Percentiles rank a stretch among this genome's conserved stretches.
Evolutionary conservation across 2,113 vertebrate species (phyloP).

Genomic region (Salvelinus sp.): DNA sequence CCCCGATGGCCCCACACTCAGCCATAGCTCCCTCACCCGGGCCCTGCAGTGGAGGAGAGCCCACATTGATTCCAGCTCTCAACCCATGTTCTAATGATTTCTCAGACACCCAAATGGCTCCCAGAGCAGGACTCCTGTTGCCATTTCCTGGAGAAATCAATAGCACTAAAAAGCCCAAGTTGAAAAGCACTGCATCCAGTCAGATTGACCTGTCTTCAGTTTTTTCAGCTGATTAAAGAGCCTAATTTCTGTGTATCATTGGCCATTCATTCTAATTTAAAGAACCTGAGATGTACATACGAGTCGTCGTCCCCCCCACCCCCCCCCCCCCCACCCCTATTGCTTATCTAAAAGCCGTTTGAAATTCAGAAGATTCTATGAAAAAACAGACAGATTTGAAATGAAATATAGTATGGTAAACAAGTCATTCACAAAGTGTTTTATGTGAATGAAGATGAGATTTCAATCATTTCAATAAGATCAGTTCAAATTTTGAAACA

Average conservation of each 20-base stretch:
- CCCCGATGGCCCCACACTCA: slow-evolving; percentile 53
- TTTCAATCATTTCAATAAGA: too few relatives aligned
- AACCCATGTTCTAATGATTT: slow-evolving; percentile 80
- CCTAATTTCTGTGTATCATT: neutral
- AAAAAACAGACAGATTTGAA: neutral
- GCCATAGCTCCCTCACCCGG: slow-evolving; percentile 68
- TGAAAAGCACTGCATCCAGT: slow-evolving; percentile 33
- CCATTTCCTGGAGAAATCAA: slow-evolving; percentile 84
- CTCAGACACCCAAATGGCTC: slow-evolving; percentile 83
- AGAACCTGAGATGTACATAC: neutral
- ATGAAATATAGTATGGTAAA: too few relatives aligned
- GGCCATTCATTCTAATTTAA: neutral
- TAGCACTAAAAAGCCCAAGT: slow-evolving; percentile 74
- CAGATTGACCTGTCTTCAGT: slow-evolving; percentile 19
- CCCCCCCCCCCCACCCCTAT: too few relatives aligned
- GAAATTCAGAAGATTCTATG: neutral
- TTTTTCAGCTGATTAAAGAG: slow-evolving; percentile 19
- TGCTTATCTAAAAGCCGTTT: neutral
- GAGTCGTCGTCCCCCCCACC: too few relatives aligned
- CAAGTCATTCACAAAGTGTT: too few relatives aligned
- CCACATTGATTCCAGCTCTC: slow-evolving; percentile 74
- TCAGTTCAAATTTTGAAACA: too few relatives aligned
- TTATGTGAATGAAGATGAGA: too few relatives aligned
- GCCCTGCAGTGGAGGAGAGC: slow-evolving; percentile 59
- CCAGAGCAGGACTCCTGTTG: slow-evolving; percentile 72